These are phyloP conservation scores for Timandra comae DNA, from an alignment of 2,888 invertebrate genomes.

Conservation along the genomic window DNA sequence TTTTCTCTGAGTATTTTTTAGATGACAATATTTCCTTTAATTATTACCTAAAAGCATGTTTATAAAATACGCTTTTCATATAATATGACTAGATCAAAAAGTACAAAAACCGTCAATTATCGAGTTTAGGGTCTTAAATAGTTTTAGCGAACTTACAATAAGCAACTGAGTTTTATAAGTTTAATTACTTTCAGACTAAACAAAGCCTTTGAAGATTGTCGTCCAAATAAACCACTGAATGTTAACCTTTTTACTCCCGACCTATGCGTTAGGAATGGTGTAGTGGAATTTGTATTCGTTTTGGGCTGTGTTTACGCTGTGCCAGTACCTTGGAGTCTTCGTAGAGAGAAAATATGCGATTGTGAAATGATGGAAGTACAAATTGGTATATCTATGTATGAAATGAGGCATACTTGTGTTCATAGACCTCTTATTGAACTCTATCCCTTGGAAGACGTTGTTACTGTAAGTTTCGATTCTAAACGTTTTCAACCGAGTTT, in stretches of 20 bases:
- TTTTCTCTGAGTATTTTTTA: no score
- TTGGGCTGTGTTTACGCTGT: conserved; percentile 51
- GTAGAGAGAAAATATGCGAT: conserved; percentile 62
- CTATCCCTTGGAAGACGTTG: conserved; percentile 46
- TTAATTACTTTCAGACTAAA: conserved; percentile 44
- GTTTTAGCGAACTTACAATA: background rate
- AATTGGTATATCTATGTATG: conserved; percentile 56
- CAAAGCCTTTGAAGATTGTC: conserved; percentile 48
- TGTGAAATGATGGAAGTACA: conserved; percentile 61
- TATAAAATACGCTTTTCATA: no score
- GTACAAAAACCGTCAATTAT: no score
- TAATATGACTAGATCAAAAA: no score
- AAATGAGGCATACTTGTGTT: conserved; percentile 55
- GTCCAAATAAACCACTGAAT: conserved; percentile 46
- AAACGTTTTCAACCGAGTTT: no score
- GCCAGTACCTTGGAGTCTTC: conserved; percentile 52
- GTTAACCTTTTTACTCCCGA: conserved; percentile 60
- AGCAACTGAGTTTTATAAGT: background rate
- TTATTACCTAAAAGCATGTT: no score
- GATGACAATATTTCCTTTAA: no score
- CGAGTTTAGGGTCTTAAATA: no score
- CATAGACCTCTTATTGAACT: conserved; percentile 55
- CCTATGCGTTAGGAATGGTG: conserved; percentile 42
- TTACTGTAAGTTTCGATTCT: conserved; percentile 41
- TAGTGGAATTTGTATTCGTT: conserved; percentile 54